phyloP scores from a whole-genome alignment of 2,113 vertebrate species.

The Panthera tigris region DNA sequence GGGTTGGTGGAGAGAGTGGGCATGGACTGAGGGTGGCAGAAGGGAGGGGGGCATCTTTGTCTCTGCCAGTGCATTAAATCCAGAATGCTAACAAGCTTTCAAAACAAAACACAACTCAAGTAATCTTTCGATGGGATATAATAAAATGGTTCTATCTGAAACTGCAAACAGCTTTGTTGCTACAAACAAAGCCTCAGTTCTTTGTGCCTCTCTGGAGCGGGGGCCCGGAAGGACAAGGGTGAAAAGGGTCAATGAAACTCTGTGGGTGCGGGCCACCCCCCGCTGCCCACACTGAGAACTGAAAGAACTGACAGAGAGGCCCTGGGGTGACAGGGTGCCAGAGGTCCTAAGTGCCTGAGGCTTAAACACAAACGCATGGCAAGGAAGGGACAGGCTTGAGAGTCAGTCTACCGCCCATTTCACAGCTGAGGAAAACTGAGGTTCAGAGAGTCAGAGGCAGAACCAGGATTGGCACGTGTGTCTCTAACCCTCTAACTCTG shows the following conservation, averaged over 20 bases:
- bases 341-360: not conserved
- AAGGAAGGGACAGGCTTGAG: not conserved
- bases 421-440: not conserved
- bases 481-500: not conserved
- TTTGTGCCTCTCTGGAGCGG: constrained; percentile 29
- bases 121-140: constrained; percentile 72
- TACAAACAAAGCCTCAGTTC: constrained; percentile 70
- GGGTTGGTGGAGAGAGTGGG: not conserved
- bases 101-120: constrained; percentile 72
- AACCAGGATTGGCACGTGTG: not conserved
- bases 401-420: not conserved
- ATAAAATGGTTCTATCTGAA: constrained; percentile 78
- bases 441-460: not conserved
- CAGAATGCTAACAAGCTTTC: constrained; percentile 65
- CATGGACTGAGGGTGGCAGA: constrained; percentile 8
- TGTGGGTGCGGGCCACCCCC: not conserved
- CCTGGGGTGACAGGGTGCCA: not conserved
- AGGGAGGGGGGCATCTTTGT: constrained; percentile 65
- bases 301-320: constrained; percentile 59
- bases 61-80: constrained; percentile 77
- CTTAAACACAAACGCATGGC: not conserved
- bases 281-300: constrained; percentile 27
- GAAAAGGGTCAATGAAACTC: constrained; percentile 75
- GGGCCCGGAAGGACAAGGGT: constrained; percentile 78
- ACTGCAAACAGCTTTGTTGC: constrained; percentile 78